phyloP scores from a whole-genome alignment of 2,888 invertebrate species.

The Catocala nupta region DNA sequence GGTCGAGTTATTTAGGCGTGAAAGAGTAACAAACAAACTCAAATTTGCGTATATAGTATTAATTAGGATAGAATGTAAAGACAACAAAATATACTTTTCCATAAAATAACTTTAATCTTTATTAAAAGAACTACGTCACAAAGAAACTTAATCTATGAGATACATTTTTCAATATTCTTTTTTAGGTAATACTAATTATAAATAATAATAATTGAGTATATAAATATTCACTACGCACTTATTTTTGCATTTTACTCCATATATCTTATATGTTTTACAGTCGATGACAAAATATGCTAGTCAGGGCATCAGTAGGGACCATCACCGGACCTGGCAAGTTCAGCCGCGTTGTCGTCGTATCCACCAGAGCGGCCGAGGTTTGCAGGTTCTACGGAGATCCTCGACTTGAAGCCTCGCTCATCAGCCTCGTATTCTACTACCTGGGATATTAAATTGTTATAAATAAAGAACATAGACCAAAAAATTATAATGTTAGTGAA shows the following conservation, averaged over 20 bases:
- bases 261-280: slow-evolving; percentile 40
- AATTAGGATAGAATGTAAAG: too few relatives aligned
- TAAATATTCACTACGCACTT: too few relatives aligned
- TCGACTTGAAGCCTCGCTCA: slow-evolving; percentile 89
- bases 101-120: slow-evolving; percentile 41
- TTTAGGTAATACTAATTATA: slow-evolving; percentile 36
- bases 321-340: slow-evolving; percentile 63
- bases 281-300: slow-evolving; percentile 6
- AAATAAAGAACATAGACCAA: background rate
- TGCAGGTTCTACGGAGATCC: slow-evolving; percentile 84
- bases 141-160: slow-evolving; percentile 52
- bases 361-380: slow-evolving; percentile 60
- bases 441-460: slow-evolving; percentile 59
- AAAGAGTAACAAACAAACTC: too few relatives aligned
- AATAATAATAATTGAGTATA: slow-evolving; percentile 61
- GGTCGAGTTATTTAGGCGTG: too few relatives aligned
- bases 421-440: slow-evolving; percentile 92
- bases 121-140: slow-evolving; percentile 50
- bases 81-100: too few relatives aligned
- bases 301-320: slow-evolving; percentile 67
- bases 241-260: too few relatives aligned
- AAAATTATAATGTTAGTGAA: background rate
- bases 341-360: slow-evolving; percentile 73
- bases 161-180: slow-evolving; percentile 55
- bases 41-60: too few relatives aligned